Conservation (phyloP, 1,140 invertebrate genomes). For the Eumaeus atala region DNA sequence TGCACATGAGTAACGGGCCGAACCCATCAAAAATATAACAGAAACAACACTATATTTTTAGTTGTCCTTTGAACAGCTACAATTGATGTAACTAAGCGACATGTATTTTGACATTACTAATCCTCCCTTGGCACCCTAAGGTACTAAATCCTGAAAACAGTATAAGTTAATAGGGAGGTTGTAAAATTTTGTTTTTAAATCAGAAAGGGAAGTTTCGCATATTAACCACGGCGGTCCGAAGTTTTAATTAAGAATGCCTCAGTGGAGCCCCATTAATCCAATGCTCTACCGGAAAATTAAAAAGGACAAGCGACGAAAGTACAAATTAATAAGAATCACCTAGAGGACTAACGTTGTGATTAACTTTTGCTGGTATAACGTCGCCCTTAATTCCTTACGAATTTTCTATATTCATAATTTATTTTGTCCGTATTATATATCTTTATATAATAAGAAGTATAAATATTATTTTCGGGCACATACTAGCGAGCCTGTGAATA, state of each 20-base stretch:
- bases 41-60: no score
- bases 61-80: no score
- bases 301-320: constrained; percentile 39
- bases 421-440: no score
- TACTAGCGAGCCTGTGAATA: no score
- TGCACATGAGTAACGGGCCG: no score
- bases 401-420: constrained; percentile 8
- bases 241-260: constrained; percentile 51
- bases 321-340: constrained; percentile 59
- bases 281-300: constrained; percentile 40
- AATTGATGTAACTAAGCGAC: no score
- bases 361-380: constrained; percentile 12
- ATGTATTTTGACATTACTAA: no score
- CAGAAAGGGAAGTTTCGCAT: constrained; percentile 16
- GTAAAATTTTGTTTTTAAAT: constrained; percentile 16
- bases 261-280: constrained; percentile 43
- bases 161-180: constrained; percentile 10
- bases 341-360: constrained; percentile 22
- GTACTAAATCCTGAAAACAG: background rate
- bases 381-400: constrained; percentile 5
- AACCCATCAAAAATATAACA: no score
- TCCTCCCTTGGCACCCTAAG: no score
- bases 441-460: no score
- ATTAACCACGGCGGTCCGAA: constrained; percentile 37
- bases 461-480: no score